Percentiles rank a stretch among this genome's conserved stretches.
Evolutionary conservation across 2,797 vertebrate genomes (phyloP).

Genomic region (Tinamus major): DNA sequence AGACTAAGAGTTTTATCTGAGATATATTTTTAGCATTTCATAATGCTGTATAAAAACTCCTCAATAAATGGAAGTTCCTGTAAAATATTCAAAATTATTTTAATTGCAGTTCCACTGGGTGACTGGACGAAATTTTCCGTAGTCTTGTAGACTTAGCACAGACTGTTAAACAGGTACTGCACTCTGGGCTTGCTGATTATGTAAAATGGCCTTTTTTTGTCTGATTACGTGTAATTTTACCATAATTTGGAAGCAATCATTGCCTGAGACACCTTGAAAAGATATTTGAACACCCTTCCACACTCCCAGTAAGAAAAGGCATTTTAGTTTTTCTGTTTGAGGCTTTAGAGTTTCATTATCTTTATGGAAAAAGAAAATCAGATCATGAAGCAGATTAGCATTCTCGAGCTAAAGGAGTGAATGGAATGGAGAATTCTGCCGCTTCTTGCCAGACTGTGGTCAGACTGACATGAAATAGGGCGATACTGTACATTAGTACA

Average conservation of each 20-base stretch:
- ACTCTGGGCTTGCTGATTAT: background rate
- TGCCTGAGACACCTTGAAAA: background rate
- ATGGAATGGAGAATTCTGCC: background rate
- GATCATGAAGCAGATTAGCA: background rate
- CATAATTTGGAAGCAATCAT: background rate
- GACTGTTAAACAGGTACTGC: background rate
- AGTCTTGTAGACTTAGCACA: background rate
- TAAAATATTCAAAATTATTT: slow-evolving; percentile 9
- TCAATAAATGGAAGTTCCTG: background rate
- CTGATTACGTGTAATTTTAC: background rate
- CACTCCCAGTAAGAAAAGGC: background rate
- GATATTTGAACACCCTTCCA: background rate
- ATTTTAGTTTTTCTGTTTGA: background rate
- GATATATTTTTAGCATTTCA: background rate
- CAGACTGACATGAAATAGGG: background rate
- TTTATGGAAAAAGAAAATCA: background rate
- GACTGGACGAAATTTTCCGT: slow-evolving; percentile 1
- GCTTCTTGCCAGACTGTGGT: background rate
- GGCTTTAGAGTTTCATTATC: background rate
- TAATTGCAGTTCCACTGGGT: background rate
- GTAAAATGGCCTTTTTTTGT: background rate
- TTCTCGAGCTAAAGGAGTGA: background rate
- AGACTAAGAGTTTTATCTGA: background rate
- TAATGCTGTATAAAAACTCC: background rate
- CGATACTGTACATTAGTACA: background rate